Evolutionary conservation across 2,888 invertebrate genomes (phyloP), one percentile per base, ranked within the genome.

Genomic region (Eilema caniola): DNA sequence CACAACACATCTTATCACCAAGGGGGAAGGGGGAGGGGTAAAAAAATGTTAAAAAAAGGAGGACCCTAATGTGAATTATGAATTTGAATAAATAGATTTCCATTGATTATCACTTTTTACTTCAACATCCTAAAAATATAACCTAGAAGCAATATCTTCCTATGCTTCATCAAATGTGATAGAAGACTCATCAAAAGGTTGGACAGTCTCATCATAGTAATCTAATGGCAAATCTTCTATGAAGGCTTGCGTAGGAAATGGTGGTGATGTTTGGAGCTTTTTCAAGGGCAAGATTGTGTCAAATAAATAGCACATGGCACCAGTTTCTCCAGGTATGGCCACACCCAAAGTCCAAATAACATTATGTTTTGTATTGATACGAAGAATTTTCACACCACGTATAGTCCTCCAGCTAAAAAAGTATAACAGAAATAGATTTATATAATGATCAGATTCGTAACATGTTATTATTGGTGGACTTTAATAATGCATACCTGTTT

Each of bases 281-380:
- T 96, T 96, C 41, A 95, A 84, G 0, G 97, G 97, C 64, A 98
- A 91, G 20, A 97, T 83, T 4, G 98, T 97, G 88, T 99, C 99
- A 86, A 97, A 98, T 74, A 99, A 95, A 81, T 98, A 97, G 68
- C 98, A 97, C 84, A 97, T 96, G 1, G 96, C 96, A 85, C 98
- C 98, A 1, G 96, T 97, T 86, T 97, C 97, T 2, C 99, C 99
- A 4, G 99, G 98, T 75, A 98, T 96, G 28, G 96, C 96, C 24
- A 96, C 96, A 16, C 99, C 99, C 80, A 96, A 95, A 14, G 99
- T 97, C 96, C 98, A 99, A 73, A 99, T 95, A 0, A 99, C 97
- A 92, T 99, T 99, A 89, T 98, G 97, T 88, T 98, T 98, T n/a
- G 98, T 98, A 88, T 99, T 99, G 56, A 99, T 98, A 75, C 99